Evolutionary conservation across 2,888 invertebrate species (phyloP).

Genomic region (Drosophila quinaria): DNA sequence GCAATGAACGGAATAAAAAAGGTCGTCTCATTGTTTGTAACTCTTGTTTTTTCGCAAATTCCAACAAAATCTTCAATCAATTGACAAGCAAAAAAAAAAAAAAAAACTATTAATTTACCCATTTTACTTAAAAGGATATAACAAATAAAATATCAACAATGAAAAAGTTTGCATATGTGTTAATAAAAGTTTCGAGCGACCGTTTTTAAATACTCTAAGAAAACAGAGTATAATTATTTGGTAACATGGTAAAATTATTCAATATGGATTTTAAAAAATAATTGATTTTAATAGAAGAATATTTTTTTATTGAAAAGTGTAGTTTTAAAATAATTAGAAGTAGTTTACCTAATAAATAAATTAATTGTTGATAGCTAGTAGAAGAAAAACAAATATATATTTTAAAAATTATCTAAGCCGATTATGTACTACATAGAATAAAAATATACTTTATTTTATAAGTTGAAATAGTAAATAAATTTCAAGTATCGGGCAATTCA

Average conservation of each 20-base stretch:
- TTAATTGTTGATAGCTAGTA: too few species aligned
- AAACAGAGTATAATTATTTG: neutral
- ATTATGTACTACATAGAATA: too few species aligned
- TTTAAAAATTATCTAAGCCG: too few species aligned
- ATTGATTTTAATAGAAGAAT: too few species aligned
- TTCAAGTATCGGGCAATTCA: neutral
- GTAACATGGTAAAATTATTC: too few species aligned
- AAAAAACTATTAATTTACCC: conserved; percentile 18
- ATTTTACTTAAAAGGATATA: neutral
- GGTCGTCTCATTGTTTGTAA: conserved; percentile 50
- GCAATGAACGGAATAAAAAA: conserved; percentile 52
- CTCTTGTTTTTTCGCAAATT: conserved; percentile 30
- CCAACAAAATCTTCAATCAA: conserved; percentile 57
- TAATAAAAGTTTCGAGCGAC: conserved; percentile 9
- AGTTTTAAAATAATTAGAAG: too few species aligned
- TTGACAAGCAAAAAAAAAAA: conserved; percentile 33
- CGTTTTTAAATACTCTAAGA: conserved; percentile 11
- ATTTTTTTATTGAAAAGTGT: too few species aligned
- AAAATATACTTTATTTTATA: too few species aligned
- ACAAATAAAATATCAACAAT: conserved; percentile 18
- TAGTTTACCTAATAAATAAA: too few species aligned
- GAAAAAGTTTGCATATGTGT: conserved; percentile 7
- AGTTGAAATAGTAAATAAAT: neutral
- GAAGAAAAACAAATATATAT: too few species aligned
- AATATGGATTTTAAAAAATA: neutral